Evolutionary conservation across 1,140 invertebrate species (phyloP).

Genomic region (Drosophila pandora): DNA sequence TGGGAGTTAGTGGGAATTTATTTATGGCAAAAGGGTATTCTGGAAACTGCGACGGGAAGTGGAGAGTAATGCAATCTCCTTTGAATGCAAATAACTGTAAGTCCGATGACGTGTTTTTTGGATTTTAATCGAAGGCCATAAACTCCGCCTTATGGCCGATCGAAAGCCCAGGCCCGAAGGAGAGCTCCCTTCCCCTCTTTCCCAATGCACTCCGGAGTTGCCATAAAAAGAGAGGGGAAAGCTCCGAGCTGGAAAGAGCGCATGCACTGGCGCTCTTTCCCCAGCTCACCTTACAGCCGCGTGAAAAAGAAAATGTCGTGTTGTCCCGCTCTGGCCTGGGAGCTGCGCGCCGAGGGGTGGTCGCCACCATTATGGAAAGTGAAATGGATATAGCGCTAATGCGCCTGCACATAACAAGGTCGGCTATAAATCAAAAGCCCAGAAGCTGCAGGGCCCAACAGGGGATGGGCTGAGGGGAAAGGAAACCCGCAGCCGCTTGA

Average conservation of each 20-base stretch:
- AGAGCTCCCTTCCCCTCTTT: constrained; percentile 49
- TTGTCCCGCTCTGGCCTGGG: constrained; percentile 55
- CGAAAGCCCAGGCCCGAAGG: constrained; percentile 7
- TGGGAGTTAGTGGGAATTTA: too few relatives aligned
- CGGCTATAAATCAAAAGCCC: constrained; percentile 82
- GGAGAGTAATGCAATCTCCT: too few relatives aligned
- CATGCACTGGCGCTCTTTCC: constrained; percentile 42
- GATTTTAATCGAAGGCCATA: constrained; percentile 64
- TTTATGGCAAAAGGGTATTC: too few relatives aligned
- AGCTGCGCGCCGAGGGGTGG: constrained; percentile 43
- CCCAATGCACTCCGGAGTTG: constrained; percentile 49
- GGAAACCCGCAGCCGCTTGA: constrained; percentile 43
- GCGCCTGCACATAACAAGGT: constrained; percentile 83
- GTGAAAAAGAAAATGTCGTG: constrained; percentile 36
- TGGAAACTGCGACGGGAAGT: too few relatives aligned
- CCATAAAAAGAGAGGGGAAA: constrained; percentile 62
- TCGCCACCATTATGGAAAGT: constrained; percentile 82
- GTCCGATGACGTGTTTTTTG: background rate
- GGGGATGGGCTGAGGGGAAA: background rate
- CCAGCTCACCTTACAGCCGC: constrained; percentile 55
- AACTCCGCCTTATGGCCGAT: constrained; percentile 57
- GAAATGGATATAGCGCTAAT: constrained; percentile 83
- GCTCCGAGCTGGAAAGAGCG: constrained; percentile 4
- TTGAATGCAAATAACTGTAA: too few relatives aligned
- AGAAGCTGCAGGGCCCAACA: constrained; percentile 9